These are phyloP conservation scores for Agrochola litura DNA, from an alignment of 2,888 invertebrate species.

Conservation along the genomic window DNA sequence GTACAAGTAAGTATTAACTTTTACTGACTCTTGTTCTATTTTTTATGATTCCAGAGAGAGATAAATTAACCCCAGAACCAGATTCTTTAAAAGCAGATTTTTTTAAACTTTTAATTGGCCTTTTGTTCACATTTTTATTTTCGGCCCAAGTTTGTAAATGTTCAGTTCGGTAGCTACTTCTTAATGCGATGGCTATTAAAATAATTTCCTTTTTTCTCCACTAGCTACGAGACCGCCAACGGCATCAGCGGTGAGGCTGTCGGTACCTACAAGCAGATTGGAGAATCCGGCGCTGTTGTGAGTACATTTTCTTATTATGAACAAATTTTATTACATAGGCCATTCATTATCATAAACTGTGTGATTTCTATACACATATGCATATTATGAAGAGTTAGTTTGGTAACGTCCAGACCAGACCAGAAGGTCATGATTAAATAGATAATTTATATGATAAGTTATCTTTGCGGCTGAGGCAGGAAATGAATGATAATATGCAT, in stretches of 20 bases:
- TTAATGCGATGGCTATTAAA: not conserved
- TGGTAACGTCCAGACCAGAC: not conserved
- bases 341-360: not conserved
- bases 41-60: not conserved
- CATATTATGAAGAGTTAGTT: not conserved
- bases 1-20: slow-evolving; percentile 68
- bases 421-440: not conserved
- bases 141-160: not conserved
- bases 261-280: slow-evolving; percentile 85
- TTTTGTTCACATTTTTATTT: not conserved
- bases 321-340: not conserved
- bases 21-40: not conserved
- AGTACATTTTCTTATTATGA: slow-evolving; percentile 60
- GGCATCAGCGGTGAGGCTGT: slow-evolving; percentile 89
- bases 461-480: not conserved
- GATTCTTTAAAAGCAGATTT: not conserved
- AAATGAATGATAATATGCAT: not conserved
- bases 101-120: not conserved
- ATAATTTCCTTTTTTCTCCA: slow-evolving; percentile 11
- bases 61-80: not conserved
- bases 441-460: slow-evolving; percentile 8
- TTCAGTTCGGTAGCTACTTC: not conserved
- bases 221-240: slow-evolving; percentile 90
- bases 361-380: not conserved
- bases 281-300: slow-evolving; percentile 74